Conservation (phyloP, 2,888 invertebrate species). For the Ectropis crepuscularia region DNA sequence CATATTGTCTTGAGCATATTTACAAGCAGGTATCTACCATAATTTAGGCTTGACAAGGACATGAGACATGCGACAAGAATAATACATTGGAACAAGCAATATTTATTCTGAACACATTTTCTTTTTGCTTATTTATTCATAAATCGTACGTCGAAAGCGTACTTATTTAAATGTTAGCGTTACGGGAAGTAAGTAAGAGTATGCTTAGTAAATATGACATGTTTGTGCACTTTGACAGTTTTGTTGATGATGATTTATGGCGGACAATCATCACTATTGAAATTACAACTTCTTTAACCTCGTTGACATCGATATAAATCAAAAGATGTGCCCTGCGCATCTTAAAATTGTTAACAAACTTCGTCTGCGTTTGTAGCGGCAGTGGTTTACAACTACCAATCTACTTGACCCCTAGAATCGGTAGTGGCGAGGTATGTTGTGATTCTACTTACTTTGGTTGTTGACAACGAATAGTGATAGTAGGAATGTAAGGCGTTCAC, state of each 20-base stretch:
- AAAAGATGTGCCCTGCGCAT: too few species aligned
- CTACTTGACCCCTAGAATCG: too few species aligned
- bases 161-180: slow-evolving; percentile 29
- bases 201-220: neutral
- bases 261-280: too few species aligned
- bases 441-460: too few species aligned
- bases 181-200: slow-evolving; percentile 6
- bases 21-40: slow-evolving; percentile 31
- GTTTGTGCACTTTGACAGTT: neutral
- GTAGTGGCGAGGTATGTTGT: too few species aligned
- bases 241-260: neutral
- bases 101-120: slow-evolving; percentile 38
- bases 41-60: slow-evolving; percentile 37
- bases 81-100: slow-evolving; percentile 32
- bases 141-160: slow-evolving; percentile 31
- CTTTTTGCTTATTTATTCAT: slow-evolving; percentile 35
- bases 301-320: too few species aligned
- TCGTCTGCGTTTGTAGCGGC: too few species aligned
- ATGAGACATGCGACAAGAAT: slow-evolving; percentile 32
- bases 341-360: too few species aligned
- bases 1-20: slow-evolving; percentile 18
- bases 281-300: neutral
- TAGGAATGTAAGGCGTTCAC: too few species aligned
- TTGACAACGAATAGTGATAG: too few species aligned
- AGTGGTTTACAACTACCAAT: too few species aligned